Evolutionary conservation across 2,888 invertebrate genomes (phyloP), one percentile per base, ranked within the genome.

Genomic region (Leptinotarsa rubiginosa): DNA sequence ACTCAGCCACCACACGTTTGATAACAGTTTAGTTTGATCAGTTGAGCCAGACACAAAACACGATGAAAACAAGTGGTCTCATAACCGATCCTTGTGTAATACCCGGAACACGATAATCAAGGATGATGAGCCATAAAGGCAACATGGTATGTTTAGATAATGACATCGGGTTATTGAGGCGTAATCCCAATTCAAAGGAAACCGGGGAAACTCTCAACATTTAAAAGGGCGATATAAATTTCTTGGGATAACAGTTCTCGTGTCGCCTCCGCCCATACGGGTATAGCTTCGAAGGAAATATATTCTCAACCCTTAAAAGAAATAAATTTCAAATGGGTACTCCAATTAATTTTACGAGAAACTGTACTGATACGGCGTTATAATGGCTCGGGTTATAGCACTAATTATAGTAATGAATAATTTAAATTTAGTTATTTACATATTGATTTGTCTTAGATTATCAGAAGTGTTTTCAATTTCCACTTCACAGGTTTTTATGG

Each of bases 391-490:
- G n/a, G 62, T 22, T 62, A 62, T 62, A 62, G 62, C 31, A 16
- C 31, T 62, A 62, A 62, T 62, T 62, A 62, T 31, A 16, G 62
- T 62, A 62, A 62, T 62, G 62, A 62, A 62, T 62, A 62, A 62
- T 62, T 62, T 62, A 62, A 31, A 62, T 62, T 62, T 62, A 62
- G 62, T 31, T 62, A 62, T 62, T 62, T 31, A 62, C 62, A 62
- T 62, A 62, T 62, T 31, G 62, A 62, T 62, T 62, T 62, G 62
- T 62, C 62, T 62, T 31, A 62, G 31, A 62, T 62, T 62, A 62
- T 62, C 62, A 31, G 62, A 31, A 62, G 62, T 62, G 62, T 62
- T 62, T 62, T 62, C 62, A 62, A 62, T 62, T 62, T 62, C 62
- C 62, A 62, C 62, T 62, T 31, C 62, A 31, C 62, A 25, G n/a